Evolutionary conservation across 2,113 vertebrate species (phyloP).

Genomic region (Mionectes macconnelli): DNA sequence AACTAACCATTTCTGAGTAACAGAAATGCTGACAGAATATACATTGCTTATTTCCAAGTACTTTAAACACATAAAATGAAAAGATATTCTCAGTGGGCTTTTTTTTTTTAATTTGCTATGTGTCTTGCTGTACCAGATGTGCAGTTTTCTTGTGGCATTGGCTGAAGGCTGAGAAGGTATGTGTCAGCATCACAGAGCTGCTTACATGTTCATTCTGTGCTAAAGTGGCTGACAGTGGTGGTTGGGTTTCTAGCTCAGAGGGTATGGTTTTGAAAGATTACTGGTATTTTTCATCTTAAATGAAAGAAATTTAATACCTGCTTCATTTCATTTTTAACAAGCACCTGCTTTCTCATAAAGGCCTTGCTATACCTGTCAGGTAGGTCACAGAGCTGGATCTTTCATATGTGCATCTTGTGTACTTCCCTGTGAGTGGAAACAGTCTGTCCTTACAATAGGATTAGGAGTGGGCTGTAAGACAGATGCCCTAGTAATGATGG

Average conservation of each 20-base stretch:
- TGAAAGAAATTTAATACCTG: background rate
- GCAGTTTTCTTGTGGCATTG: background rate
- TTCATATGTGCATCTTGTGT: background rate
- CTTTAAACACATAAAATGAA: background rate
- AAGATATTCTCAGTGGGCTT: accelerated
- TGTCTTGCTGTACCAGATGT: background rate
- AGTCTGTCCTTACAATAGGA: background rate
- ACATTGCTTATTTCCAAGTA: background rate
- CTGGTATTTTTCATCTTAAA: background rate
- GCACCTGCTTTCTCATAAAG: background rate
- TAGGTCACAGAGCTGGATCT: background rate
- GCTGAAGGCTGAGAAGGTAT: background rate
- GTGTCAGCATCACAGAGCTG: background rate
- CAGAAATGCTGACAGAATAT: background rate
- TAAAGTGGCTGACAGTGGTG: background rate
- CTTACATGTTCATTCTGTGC: background rate
- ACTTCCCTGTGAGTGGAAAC: background rate
- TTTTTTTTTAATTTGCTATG: background rate
- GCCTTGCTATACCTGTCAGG: background rate
- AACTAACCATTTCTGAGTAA: background rate
- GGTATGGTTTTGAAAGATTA: background rate
- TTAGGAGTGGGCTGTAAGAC: background rate
- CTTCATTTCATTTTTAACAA: background rate
- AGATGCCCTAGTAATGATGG: background rate
- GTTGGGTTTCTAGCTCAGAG: background rate